Evolutionary conservation across 92 coral and sea anemone genomes (phyloP).

Genomic region (Diadumene lineata): DNA sequence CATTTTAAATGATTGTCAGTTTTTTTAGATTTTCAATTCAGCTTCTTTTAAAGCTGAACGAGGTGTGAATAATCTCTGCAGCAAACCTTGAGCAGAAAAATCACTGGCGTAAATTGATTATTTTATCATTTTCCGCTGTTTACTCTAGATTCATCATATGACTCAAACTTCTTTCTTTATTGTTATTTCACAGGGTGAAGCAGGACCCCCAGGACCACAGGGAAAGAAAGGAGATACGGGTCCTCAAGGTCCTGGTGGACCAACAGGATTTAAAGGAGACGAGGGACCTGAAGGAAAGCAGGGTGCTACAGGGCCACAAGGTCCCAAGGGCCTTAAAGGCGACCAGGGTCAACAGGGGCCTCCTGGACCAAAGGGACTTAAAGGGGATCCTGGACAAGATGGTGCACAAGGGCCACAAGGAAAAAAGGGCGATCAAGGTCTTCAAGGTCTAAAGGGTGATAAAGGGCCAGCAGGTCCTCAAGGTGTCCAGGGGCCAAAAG

Average conservation of each 20-base stretch:
- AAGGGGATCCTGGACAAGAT: not conserved
- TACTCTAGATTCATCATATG: not conserved
- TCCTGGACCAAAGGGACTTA: not conserved
- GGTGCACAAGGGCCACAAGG: no score
- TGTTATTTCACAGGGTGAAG: not conserved
- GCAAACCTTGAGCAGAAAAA: no score
- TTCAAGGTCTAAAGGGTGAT: no score
- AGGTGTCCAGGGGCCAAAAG: no score
- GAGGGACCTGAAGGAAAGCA: not conserved
- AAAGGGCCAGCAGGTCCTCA: no score
- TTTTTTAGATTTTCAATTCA: no score
- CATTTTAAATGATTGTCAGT: no score
- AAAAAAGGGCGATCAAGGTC: no score
- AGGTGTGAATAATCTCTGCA: no score
- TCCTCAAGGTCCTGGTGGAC: not conserved
- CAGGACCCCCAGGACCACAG: not conserved
- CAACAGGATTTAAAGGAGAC: not conserved
- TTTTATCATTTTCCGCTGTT: not conserved
- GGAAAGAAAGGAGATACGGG: not conserved
- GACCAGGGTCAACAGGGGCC: not conserved
- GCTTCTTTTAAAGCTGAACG: no score
- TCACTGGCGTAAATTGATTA: no score
- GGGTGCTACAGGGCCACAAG: no score
- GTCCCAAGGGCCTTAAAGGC: not conserved
- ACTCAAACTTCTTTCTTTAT: not conserved